Conservation (phyloP, 2,797 vertebrate genomes). For the Vultur gryphus region DNA sequence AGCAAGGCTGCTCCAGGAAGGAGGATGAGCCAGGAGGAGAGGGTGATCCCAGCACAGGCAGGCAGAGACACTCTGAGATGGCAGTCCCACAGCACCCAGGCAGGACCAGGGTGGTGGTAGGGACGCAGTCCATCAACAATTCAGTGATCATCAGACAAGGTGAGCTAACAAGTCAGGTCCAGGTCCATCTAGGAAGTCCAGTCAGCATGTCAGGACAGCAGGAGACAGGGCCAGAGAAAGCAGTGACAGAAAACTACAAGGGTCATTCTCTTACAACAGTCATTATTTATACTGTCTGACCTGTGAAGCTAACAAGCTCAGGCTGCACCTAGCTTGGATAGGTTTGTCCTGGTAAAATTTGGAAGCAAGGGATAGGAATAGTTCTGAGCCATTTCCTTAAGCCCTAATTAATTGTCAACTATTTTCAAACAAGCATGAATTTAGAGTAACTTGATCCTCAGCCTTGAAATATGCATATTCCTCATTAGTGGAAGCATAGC, state of each 20-base stretch:
- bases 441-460: not conserved
- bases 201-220: not conserved
- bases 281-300: not conserved
- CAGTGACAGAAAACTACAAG: not conserved
- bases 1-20: not conserved
- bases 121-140: not conserved
- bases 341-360: not conserved
- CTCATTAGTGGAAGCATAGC: not conserved
- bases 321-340: not conserved
- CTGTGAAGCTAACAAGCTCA: not conserved
- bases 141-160: not conserved
- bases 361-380: not conserved
- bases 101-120: not conserved
- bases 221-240: not conserved
- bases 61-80: not conserved
- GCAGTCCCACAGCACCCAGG: not conserved
- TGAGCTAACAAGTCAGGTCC: not conserved
- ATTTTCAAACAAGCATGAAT: not conserved
- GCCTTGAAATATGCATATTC: not conserved
- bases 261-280: not conserved
- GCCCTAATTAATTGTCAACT: not conserved
- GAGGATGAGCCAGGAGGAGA: not conserved
- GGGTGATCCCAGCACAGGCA: not conserved
- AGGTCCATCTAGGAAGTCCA: not conserved
- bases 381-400: not conserved